Evolutionary conservation across 2,888 invertebrate genomes (phyloP).

Genomic region (Microctonus hyperodae): DNA sequence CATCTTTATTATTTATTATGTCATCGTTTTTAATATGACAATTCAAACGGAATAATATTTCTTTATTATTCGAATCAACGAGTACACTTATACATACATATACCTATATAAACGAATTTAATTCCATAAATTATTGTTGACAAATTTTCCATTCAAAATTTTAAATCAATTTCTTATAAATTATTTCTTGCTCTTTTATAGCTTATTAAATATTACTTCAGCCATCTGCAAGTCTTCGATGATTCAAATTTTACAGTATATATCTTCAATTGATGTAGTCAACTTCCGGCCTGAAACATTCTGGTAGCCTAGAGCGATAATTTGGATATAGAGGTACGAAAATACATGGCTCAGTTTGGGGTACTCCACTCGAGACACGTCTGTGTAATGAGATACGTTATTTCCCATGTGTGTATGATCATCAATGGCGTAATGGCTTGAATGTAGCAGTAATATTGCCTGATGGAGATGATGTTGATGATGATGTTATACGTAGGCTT

Average conservation of each 20-base stretch:
- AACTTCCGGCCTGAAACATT: constrained; percentile 10
- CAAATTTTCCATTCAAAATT: no score
- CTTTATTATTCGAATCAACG: background rate
- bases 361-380: constrained; percentile 9
- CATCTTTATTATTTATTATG: no score
- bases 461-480: background rate
- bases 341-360: constrained; percentile 1
- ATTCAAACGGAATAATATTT: background rate
- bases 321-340: constrained; percentile 2
- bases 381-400: background rate
- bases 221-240: constrained; percentile 4
- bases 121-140: background rate
- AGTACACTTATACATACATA: no score
- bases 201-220: background rate
- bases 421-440: background rate
- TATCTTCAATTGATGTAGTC: constrained; percentile 10
- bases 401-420: background rate
- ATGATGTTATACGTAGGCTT: background rate
- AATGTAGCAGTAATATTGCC: background rate
- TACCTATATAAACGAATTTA: no score
- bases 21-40: background rate
- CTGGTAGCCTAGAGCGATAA: constrained; percentile 12
- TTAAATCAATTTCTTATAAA: no score
- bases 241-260: background rate
- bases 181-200: no score